These are phyloP conservation scores for Brachionichthys hirsutus DNA, from an alignment of 2,113 vertebrate species.

Conservation along the genomic window DNA sequence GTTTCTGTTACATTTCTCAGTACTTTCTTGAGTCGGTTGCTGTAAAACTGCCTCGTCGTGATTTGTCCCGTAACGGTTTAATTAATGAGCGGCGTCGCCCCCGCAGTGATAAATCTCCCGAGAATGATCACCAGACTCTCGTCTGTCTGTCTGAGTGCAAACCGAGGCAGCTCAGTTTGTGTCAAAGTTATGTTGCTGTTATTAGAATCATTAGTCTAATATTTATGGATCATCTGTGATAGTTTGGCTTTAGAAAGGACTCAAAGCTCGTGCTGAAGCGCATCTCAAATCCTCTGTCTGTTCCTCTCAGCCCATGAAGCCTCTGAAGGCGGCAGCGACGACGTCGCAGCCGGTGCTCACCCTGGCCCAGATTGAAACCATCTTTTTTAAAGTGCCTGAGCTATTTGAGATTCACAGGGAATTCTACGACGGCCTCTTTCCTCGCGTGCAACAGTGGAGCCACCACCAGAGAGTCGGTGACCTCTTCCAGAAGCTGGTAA, in stretches of 20 bases:
- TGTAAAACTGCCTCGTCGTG: neutral
- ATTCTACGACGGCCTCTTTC: slow-evolving; percentile 92
- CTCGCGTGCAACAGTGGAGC: slow-evolving; percentile 94
- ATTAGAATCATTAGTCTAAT: no score
- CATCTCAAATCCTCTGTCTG: no score
- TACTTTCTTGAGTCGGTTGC: neutral
- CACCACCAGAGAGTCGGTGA: slow-evolving; percentile 95
- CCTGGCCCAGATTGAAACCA: slow-evolving; percentile 94
- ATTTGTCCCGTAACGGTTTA: neutral
- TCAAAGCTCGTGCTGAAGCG: no score
- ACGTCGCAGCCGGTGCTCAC: slow-evolving; percentile 95
- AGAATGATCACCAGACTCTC: no score
- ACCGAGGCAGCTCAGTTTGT: no score
- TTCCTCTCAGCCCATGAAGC: slow-evolving; percentile 91
- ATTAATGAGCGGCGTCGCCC: no score
- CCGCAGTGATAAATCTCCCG: no score
- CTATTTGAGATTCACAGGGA: slow-evolving; percentile 97
- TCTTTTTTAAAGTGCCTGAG: slow-evolving; percentile 99
- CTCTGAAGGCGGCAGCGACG: slow-evolving; percentile 93
- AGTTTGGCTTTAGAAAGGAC: no score
- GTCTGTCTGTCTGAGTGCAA: no score
- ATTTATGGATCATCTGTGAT: no score
- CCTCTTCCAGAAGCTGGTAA: slow-evolving; percentile 97
- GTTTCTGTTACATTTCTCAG: neutral
- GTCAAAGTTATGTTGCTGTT: no score